Evolutionary conservation across 2,797 vertebrate species (phyloP).

Genomic region (Fistularia commersonii): DNA sequence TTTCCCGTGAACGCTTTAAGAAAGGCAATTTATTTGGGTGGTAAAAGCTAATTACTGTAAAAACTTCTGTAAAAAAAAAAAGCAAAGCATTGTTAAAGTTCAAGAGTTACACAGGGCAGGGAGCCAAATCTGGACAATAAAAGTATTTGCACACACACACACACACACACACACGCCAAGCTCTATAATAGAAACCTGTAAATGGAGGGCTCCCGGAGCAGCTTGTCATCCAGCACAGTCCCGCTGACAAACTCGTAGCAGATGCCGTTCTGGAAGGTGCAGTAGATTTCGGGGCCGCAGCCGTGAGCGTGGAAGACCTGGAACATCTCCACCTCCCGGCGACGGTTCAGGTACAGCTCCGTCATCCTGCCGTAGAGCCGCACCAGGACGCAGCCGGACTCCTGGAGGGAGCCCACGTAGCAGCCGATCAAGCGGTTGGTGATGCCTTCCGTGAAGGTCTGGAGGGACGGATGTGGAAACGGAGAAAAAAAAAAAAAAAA

Average conservation of each 20-base stretch:
- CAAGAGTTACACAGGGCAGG: too few relatives aligned
- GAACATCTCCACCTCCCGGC: conserved; percentile 74
- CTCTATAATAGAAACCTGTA: conserved; percentile 66
- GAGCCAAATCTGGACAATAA: too few relatives aligned
- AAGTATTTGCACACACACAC: neutral
- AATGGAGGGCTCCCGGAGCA: conserved; percentile 70
- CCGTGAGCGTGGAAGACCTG: conserved; percentile 66
- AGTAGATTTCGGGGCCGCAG: conserved; percentile 76
- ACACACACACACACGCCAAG: neutral
- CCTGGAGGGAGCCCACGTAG: conserved; percentile 58
- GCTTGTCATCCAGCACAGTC: conserved; percentile 64
- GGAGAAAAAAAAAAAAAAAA: neutral
- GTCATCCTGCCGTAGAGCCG: conserved; percentile 75
- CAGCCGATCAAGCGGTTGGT: conserved; percentile 80
- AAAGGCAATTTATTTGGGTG: too few relatives aligned
- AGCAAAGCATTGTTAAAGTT: too few relatives aligned
- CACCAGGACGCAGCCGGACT: conserved; percentile 68
- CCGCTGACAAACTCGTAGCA: conserved; percentile 79
- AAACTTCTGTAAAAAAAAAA: too few relatives aligned
- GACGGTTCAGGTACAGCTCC: conserved; percentile 73
- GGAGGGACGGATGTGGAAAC: neutral
- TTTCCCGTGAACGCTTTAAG: too few relatives aligned
- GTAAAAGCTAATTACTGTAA: too few relatives aligned
- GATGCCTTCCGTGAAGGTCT: conserved; percentile 80
- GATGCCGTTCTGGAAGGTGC: conserved; percentile 80